A percentile compares a stretch with the other conserved stretches of the same genome.
These are phyloP conservation scores for Cydia fagiglandana DNA, from an alignment of 1,140 invertebrate species.

Conservation along the genomic window DNA sequence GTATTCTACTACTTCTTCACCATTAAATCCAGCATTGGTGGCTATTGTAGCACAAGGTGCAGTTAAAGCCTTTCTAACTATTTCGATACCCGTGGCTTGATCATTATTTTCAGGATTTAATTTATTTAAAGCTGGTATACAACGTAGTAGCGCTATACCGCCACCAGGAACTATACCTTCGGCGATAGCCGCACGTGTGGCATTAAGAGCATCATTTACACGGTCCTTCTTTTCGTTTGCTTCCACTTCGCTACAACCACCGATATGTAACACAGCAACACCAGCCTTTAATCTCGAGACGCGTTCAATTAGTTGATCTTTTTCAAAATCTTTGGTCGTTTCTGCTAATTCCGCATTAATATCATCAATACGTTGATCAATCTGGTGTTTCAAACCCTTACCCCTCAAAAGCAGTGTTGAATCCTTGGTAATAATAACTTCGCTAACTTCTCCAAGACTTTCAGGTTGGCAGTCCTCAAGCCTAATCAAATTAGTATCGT, in stretches of 20 bases:
- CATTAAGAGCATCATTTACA: constrained; percentile 59
- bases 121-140: constrained; percentile 46
- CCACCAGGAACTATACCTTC: constrained; percentile 67
- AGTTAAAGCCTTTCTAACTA: constrained; percentile 83
- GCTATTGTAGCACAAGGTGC: constrained; percentile 92
- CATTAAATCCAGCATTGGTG: constrained; percentile 94
- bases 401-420: constrained; percentile 71
- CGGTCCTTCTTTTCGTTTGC: constrained; percentile 60
- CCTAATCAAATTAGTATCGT: constrained; percentile 96
- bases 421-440: constrained; percentile 97
- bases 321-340: constrained; percentile 86
- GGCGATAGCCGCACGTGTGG: constrained; percentile 52
- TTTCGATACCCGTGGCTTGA: constrained; percentile 81
- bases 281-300: constrained; percentile 85
- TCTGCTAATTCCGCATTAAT: constrained; percentile 85
- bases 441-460: constrained; percentile 94
- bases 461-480: constrained; percentile 94
- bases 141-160: constrained; percentile 55
- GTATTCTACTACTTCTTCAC: constrained; percentile 91
- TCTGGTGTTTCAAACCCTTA: constrained; percentile 81
- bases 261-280: constrained; percentile 80
- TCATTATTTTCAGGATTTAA: constrained; percentile 44
- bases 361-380: constrained; percentile 82
- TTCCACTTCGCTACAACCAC: constrained; percentile 57
- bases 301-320: constrained; percentile 86